A percentile compares a stretch with the other conserved stretches of the same genome.
phyloP scores from a whole-genome alignment of 2,888 invertebrate genomes.

The Hermaeophaga mercurialis region DNA sequence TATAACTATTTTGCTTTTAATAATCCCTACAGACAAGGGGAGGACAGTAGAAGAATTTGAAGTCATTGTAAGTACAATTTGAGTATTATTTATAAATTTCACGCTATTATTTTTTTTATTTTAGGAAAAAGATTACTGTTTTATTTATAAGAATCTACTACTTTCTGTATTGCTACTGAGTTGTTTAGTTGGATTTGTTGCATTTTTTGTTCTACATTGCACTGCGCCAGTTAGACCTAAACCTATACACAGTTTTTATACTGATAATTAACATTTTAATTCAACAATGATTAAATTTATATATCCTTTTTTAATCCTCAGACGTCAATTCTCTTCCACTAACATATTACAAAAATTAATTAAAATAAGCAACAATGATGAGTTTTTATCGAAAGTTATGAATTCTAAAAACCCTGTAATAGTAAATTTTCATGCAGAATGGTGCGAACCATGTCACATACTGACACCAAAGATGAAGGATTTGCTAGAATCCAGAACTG shows the following conservation, averaged over 20 bases:
- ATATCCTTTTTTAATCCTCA: not conserved
- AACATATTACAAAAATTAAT: slow-evolving; percentile 53
- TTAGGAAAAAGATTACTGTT: slow-evolving; percentile 62
- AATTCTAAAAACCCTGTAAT: slow-evolving; percentile 85
- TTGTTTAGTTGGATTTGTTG: slow-evolving; percentile 56
- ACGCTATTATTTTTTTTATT: slow-evolving; percentile 9
- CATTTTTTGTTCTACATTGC: slow-evolving; percentile 59
- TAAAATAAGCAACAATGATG: slow-evolving; percentile 73
- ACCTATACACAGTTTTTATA: slow-evolving; percentile 54
- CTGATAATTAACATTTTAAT: slow-evolving; percentile 32
- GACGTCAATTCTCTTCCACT: slow-evolving; percentile 42
- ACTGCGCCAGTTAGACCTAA: slow-evolving; percentile 59
- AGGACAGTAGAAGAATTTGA: slow-evolving; percentile 34
- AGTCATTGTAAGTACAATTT: slow-evolving; percentile 30
- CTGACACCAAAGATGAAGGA: slow-evolving; percentile 82
- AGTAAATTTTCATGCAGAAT: slow-evolving; percentile 89
- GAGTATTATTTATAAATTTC: not conserved
- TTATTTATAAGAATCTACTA: slow-evolving; percentile 60
- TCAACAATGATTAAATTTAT: slow-evolving; percentile 31
- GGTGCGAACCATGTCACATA: slow-evolving; percentile 90
- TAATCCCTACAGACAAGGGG: slow-evolving; percentile 61
- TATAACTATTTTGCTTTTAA: slow-evolving; percentile 64
- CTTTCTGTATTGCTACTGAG: slow-evolving; percentile 57
- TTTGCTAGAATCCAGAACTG: slow-evolving; percentile 71
- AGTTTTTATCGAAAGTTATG: slow-evolving; percentile 82